Percentiles rank a stretch among this genome's conserved stretches.
phyloP scores from a whole-genome alignment of 1,140 invertebrate species.

The Schmidtea mediterranea region DNA sequence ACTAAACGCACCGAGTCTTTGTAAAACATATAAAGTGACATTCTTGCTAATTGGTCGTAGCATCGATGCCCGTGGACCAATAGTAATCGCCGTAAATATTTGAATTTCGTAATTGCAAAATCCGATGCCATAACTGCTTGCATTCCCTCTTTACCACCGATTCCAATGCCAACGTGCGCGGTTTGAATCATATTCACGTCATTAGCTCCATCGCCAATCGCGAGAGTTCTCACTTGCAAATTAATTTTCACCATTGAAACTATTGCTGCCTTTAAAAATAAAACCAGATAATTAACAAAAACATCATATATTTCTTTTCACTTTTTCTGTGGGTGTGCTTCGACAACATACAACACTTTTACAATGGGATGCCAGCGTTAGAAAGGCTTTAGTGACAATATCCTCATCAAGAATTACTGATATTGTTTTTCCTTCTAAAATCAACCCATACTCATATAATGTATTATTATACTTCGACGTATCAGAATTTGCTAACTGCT shows the following conservation, averaged over 20 bases:
- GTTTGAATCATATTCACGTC: conserved; percentile 99
- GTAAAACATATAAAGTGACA: conserved; percentile 65
- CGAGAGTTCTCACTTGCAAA: conserved; percentile 51
- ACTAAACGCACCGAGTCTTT: not conserved
- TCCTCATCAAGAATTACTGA: no score
- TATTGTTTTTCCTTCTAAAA: no score
- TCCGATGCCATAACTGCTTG: conserved; percentile 89
- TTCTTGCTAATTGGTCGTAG: conserved; percentile 61
- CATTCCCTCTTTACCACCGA: conserved; percentile 73
- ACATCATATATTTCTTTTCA: no score
- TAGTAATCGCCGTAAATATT: conserved; percentile 52
- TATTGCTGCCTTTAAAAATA: conserved; percentile 47
- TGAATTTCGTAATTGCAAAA: conserved; percentile 67
- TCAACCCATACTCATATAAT: no score
- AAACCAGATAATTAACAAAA: no score
- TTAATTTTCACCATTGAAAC: conserved; percentile 72
- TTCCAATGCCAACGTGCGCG: conserved; percentile 69
- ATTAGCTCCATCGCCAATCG: no score
- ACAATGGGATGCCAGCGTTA: no score
- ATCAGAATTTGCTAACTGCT: no score
- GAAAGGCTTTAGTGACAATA: no score
- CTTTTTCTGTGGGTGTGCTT: no score
- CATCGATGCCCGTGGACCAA: conserved; percentile 85
- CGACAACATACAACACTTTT: no score
- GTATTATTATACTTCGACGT: no score